These are phyloP conservation scores for Paedocypris micromegethes DNA, from an alignment of 2,797 vertebrate genomes.

Conservation along the genomic window DNA sequence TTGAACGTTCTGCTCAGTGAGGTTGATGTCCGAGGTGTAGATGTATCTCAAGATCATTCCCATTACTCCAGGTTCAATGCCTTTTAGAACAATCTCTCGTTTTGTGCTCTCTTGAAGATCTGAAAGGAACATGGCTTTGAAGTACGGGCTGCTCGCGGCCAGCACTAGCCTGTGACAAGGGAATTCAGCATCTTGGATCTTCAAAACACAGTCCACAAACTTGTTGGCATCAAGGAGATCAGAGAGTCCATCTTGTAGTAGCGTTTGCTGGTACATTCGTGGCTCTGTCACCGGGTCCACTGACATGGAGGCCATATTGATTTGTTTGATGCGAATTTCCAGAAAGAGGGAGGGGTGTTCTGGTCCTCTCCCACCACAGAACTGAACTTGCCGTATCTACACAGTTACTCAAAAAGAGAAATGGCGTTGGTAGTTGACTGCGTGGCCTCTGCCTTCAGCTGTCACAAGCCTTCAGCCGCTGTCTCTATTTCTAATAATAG, in stretches of 20 bases:
- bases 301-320: slow-evolving; percentile 78
- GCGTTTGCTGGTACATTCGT: slow-evolving; percentile 92
- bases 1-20: slow-evolving; percentile 92
- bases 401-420: slow-evolving; percentile 46
- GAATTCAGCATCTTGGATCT: slow-evolving; percentile 84
- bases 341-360: slow-evolving; percentile 45
- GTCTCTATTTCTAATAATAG: slow-evolving; percentile 78
- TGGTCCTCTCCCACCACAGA: slow-evolving; percentile 41
- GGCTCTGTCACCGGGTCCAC: slow-evolving; percentile 84
- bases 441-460: slow-evolving; percentile 65
- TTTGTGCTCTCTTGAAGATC: slow-evolving; percentile 83
- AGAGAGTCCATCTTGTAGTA: slow-evolving; percentile 93
- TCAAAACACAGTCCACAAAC: slow-evolving; percentile 92
- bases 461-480: slow-evolving; percentile 64
- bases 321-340: slow-evolving; percentile 33
- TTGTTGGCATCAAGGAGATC: slow-evolving; percentile 90
- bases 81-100: slow-evolving; percentile 81
- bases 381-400: slow-evolving; percentile 52
- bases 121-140: slow-evolving; percentile 90
- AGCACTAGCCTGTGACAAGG: slow-evolving; percentile 91
- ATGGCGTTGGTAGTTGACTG: slow-evolving; percentile 41
- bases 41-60: slow-evolving; percentile 88
- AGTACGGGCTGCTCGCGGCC: slow-evolving; percentile 93
- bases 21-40: slow-evolving; percentile 89
- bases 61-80: slow-evolving; percentile 84